Conservation (phyloP, 2,797 vertebrate genomes). For the Helostoma temminkii region DNA sequence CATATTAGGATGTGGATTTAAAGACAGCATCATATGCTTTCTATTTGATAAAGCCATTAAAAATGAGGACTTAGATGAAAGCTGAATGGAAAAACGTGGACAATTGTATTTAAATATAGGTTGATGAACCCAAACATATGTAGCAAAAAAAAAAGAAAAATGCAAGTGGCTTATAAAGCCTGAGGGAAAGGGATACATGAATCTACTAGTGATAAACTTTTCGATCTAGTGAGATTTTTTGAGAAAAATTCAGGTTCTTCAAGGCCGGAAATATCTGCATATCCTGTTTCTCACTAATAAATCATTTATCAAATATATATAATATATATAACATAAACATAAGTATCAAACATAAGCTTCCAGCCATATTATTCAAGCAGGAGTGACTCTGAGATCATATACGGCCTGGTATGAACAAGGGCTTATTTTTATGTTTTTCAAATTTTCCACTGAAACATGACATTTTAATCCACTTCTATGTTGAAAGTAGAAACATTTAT, state of each 20-base stretch:
- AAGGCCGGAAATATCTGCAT: conserved; percentile 46
- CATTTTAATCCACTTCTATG: conserved; percentile 30
- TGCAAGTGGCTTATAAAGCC: conserved; percentile 33
- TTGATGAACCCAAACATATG: conserved; percentile 59
- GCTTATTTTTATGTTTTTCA: conserved; percentile 12
- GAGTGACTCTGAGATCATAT: conserved; percentile 45
- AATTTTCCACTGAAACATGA: background rate
- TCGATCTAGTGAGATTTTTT: conserved; percentile 40
- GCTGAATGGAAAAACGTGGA: conserved; percentile 48
- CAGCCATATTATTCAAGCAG: conserved; percentile 39
- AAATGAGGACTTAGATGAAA: conserved; percentile 68
- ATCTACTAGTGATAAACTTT: conserved; percentile 58
- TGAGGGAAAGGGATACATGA: conserved; percentile 49
- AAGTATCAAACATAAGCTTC: conserved; percentile 49
- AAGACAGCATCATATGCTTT: conserved; percentile 80
- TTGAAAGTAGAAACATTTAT: conserved; percentile 26
- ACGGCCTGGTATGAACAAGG: conserved; percentile 1
- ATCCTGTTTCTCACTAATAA: conserved; percentile 65
- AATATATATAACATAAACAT: no score
- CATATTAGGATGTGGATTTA: conserved; percentile 56
- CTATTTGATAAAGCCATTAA: conserved; percentile 81
- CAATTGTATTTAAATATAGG: conserved; percentile 25
- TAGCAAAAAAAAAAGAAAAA: conserved; percentile 9
- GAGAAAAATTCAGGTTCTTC: conserved; percentile 21
- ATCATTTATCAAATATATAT: conserved; percentile 71